Base-by-base conservation (phyloP, 2,888 invertebrate species). In the Pheosia gnoma region DNA sequence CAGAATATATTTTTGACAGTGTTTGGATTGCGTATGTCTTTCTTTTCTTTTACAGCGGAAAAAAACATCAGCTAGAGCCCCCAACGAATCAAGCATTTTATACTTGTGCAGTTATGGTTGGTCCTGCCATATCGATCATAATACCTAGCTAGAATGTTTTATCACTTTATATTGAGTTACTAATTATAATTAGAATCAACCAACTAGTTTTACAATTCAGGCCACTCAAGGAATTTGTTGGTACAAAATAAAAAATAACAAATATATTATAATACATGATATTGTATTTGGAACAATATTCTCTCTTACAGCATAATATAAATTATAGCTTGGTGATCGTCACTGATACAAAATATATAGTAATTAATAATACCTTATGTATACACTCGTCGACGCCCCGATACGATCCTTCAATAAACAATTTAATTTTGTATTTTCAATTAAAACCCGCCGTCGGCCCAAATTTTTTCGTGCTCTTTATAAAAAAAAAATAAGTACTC, bases 261-360 rank as follows among this genome's bases (percentile, higher is more conserved):
- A 0, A 61, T 65, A 71, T 77, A 77, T 77, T 77, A 77, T 77
- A 84, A 85, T 90, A 89, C 88, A 89, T 86, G 87, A 88, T 88
- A 87, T 86, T 91, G 88, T 91, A 91, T 91, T 91, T 89, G 84
- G 84, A 91, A 90, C 87, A 85, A 86, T 86, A 74, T 79, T 85
- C 82, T 85, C 78, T 86, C 86, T 88, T 89, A 88, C 80, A 82
- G 84, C 85, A 75, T 85, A 86, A 85, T 88, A 89, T 89, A 91
- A 90, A 88, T 89, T 87, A 82, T 81, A 89, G 88, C 85, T 83
- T 81, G 86, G 81, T 85, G 87, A 88, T 86, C 80, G 82, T 88
- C 85, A 89, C 88, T 84, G 83, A 86, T 92, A 91, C 89, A 91
- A 90, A 91, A 90, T 90, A 90, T 90, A 89, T 85, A 70, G 69